Base-by-base conservation (phyloP, 2,113 vertebrate species). In the Irena cyanogastra region DNA sequence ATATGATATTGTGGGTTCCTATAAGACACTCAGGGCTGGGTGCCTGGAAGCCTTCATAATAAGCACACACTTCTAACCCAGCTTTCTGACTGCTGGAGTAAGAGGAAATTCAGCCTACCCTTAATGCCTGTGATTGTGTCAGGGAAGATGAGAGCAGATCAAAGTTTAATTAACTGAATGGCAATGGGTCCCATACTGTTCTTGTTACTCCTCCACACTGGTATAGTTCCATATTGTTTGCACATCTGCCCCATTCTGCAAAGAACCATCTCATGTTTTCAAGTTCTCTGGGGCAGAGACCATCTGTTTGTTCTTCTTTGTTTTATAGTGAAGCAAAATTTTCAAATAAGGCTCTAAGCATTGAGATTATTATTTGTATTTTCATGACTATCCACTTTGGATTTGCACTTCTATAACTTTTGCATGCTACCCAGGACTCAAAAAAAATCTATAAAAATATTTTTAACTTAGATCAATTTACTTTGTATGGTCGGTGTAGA, bases 401-500 rank as follows among this genome's bases (percentile, higher is more conserved):
- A 41, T 53, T 80, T 82, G 17, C 19, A 65, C 16, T 76, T 77
- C 31, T 4, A 0, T 22, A 89, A 77, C 16, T 89, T 84, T 27
- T 71, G 27, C 53, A 27, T 1, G 9, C 35, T 59, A 74, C 7
- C 16, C 14, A 30, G 37, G 16, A 60, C 50, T 27, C 35, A 69
- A 47, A 49, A 63, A 31, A 72, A 23, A 39, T 2, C n/a, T 31
- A 26, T 33, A 64, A 49, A 82, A 63, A 27, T 37, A 72, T 50
- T 79, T 85, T 15, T 8, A 49, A 81, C 35, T 77, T 69, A 64
- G 53, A 82, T 80, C 41, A n/a, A 94, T 86, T 97, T 97, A 98
- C 98, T 94, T 98, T 98, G 79, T 97, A 98, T 14, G 97, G 97
- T n/a, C 97, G 94, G 49, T 84, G 76, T 22, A 98, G 94, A 52